phyloP scores from a whole-genome alignment of 2,113 vertebrate genomes.

The Marmota flaviventris region DNA sequence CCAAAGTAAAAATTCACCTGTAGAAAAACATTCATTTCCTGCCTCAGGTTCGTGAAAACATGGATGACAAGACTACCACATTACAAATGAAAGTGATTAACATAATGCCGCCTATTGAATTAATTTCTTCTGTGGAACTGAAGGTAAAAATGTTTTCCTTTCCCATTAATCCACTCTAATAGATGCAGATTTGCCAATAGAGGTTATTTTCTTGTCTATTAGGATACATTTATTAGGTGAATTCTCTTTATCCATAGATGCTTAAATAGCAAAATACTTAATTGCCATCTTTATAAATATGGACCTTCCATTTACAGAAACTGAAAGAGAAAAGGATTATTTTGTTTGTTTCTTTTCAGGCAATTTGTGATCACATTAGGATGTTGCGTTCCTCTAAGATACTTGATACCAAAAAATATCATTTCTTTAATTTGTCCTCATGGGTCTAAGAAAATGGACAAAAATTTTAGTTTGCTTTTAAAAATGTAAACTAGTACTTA shows the following conservation, averaged over 20 bases:
- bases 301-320: slow-evolving; percentile 32
- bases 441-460: slow-evolving; percentile 23
- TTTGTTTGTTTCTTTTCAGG: slow-evolving; percentile 25
- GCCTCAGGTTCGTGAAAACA: slow-evolving; percentile 48
- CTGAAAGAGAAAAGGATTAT: not conserved
- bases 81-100: slow-evolving; percentile 48
- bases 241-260: not conserved
- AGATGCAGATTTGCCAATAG: slow-evolving; percentile 58
- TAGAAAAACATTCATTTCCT: slow-evolving; percentile 66
- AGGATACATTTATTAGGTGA: slow-evolving; percentile 39
- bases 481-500: not conserved
- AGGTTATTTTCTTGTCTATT: slow-evolving; percentile 32
- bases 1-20: slow-evolving; percentile 60
- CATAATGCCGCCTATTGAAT: slow-evolving; percentile 74
- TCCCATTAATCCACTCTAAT: slow-evolving; percentile 67
- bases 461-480: slow-evolving; percentile 25
- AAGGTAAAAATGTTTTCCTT: slow-evolving; percentile 66
- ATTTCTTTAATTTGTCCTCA: slow-evolving; percentile 20
- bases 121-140: slow-evolving; percentile 61
- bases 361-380: slow-evolving; percentile 40
- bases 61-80: slow-evolving; percentile 53
- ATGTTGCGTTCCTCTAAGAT: slow-evolving; percentile 1
- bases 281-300: slow-evolving; percentile 14
- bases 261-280: not conserved
- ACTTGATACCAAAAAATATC: slow-evolving; percentile 25